phyloP scores from a whole-genome alignment of 2,113 vertebrate species.

The Sinocyclocheilus anshuiensis region DNA sequence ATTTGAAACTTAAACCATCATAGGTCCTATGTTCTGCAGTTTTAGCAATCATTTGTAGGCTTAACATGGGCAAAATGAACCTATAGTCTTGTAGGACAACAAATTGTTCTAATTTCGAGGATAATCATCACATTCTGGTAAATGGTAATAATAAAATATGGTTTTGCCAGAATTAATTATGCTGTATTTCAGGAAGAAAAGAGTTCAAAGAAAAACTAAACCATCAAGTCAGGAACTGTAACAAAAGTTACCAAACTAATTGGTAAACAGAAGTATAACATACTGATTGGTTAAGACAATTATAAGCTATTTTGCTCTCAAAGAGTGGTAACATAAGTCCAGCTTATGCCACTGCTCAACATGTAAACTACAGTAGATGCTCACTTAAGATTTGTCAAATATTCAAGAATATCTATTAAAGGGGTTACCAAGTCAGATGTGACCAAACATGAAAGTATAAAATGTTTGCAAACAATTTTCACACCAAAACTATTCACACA shows the following conservation, averaged over 20 bases:
- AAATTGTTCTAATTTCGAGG: neutral
- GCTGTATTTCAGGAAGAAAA: neutral
- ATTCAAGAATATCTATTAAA: too few species aligned
- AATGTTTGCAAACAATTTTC: too few species aligned
- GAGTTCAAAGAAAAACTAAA: too few species aligned
- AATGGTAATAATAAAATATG: too few species aligned
- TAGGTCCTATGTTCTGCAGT: neutral
- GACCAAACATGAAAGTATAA: too few species aligned
- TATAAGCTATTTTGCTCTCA: neutral
- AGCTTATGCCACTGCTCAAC: slow-evolving; percentile 67
- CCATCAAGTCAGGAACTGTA: neutral
- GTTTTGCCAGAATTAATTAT: neutral
- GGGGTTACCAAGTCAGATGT: too few species aligned
- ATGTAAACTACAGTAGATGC: neutral
- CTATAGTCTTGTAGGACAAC: neutral
- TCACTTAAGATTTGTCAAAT: neutral
- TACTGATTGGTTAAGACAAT: neutral
- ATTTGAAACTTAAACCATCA: neutral
- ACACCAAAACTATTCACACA: too few species aligned
- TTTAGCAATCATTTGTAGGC: neutral
- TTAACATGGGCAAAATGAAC: neutral
- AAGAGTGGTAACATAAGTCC: slow-evolving; percentile 65
- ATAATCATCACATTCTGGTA: neutral
- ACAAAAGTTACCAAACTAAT: neutral
- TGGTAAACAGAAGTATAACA: neutral